These are phyloP conservation scores for Morelia viridis DNA, from an alignment of 2,797 vertebrate genomes.

Conservation along the genomic window DNA sequence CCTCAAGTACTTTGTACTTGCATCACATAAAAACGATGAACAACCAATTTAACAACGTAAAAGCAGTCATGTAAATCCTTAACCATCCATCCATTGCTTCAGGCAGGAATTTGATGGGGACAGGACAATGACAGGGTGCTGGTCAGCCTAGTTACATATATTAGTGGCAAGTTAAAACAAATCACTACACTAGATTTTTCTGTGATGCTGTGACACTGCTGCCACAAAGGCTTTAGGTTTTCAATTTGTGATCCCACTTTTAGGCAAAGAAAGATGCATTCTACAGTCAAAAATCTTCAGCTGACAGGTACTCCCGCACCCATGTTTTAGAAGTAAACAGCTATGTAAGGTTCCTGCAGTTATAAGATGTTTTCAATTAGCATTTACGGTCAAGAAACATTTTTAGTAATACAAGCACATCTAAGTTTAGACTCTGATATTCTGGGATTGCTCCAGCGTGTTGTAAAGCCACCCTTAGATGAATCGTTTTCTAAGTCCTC, in stretches of 20 bases:
- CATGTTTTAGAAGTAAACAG: slow-evolving; percentile 15
- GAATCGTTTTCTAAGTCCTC: slow-evolving; percentile 26
- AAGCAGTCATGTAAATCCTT: background rate
- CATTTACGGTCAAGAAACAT: background rate
- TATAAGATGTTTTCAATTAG: background rate
- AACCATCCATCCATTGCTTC: background rate
- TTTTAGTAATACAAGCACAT: background rate
- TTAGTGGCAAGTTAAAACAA: background rate
- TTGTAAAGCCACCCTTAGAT: slow-evolving; percentile 23
- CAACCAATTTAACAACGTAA: background rate
- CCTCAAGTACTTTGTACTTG: background rate
- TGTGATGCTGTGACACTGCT: background rate
- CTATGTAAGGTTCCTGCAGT: background rate
- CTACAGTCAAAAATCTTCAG: slow-evolving; percentile 4
- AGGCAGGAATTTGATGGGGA: background rate
- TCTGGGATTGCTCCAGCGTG: slow-evolving; percentile 18
- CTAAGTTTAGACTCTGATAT: background rate
- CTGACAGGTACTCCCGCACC: background rate
- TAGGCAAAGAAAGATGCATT: background rate
- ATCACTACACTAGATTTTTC: no score
- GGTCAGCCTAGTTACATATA: background rate
- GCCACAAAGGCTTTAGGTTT: background rate
- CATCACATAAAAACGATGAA: background rate
- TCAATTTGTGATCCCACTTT: background rate
- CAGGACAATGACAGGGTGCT: background rate